Evolutionary conservation across 2,888 invertebrate genomes (phyloP), one percentile per base, ranked within the genome.

Genomic region (Drosophila stalkeri): DNA sequence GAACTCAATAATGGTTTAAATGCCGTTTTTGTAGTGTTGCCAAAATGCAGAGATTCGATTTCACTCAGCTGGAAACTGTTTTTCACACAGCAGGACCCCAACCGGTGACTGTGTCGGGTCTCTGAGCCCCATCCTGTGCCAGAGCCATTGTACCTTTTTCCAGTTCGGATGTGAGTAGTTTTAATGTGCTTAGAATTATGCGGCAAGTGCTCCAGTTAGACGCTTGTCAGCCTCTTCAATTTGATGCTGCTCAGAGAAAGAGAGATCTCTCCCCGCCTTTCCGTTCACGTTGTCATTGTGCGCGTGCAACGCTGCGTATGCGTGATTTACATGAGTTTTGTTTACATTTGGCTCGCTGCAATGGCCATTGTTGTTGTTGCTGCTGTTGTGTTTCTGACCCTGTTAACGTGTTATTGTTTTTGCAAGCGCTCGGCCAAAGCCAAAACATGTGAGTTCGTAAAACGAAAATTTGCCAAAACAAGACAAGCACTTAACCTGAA

Each of bases 321-420:
- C 85, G 80, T 90, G 86, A 88, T 86, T 86, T 90, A 69, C 90
- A 89, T 90, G 80, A 69, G 72, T 78, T 75, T 81, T 88, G 89
- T 82, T 90, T 88, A 72, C 70, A 47, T 64, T 75, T 77, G 60
- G 37, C 47, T 60, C 12, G 52, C 14, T 46, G 57, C 60, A 68
- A 39, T 64, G 68, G 31, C 43, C 54, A 65, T 54, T 72, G 49
- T 52, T 64, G 39, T 46, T 49, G 44, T 27, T 66, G 75, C 64
- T 46, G 41, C 39, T 55, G 57, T 59, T 77, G 68, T 67, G 55
- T 41, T 18, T 56, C 51, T 65, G 66, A 69, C 64, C 55, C 72
- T 71, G 79, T 64, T 80, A 65, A 54, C 66, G 44, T 81, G 68
- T 65, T 81, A 63, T 74, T 87, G 85, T 85, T 85, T 77, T 80